Evolutionary conservation across 2,888 invertebrate genomes (phyloP).

Genomic region (Monopis laevigella): DNA sequence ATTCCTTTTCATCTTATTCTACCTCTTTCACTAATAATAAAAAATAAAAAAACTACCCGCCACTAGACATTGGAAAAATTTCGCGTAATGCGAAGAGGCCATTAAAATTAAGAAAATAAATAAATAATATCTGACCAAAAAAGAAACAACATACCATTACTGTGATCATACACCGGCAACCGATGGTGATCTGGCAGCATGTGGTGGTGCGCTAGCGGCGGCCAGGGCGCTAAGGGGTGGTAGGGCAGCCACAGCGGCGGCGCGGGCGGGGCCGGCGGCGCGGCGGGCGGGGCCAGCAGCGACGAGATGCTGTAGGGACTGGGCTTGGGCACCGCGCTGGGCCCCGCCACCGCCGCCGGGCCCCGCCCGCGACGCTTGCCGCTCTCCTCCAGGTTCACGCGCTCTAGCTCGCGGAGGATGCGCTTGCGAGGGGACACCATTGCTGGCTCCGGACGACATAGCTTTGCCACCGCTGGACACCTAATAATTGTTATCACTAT

Average conservation of each 20-base stretch:
- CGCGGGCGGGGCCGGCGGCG: slow-evolving; percentile 36
- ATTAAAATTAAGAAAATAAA: too few species aligned
- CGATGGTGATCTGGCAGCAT: slow-evolving; percentile 34
- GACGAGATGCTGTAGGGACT: slow-evolving; percentile 82
- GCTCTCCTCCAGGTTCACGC: slow-evolving; percentile 76
- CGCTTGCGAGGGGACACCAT: slow-evolving; percentile 86
- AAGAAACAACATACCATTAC: background rate
- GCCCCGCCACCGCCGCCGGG: slow-evolving; percentile 22
- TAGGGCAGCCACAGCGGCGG: slow-evolving; percentile 49
- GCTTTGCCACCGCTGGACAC: too few species aligned
- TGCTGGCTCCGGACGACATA: slow-evolving; percentile 58
- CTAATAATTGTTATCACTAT: too few species aligned
- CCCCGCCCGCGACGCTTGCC: slow-evolving; percentile 59
- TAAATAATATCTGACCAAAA: too few species aligned
- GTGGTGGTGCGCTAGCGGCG: slow-evolving; percentile 54
- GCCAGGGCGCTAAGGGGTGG: slow-evolving; percentile 63
- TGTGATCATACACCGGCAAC: background rate
- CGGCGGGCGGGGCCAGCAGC: slow-evolving; percentile 65
- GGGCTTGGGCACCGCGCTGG: slow-evolving; percentile 21
- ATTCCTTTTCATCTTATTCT: too few species aligned
- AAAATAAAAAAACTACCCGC: too few species aligned
- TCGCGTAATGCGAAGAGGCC: too few species aligned
- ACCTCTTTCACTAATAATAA: too few species aligned
- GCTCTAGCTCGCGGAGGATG: slow-evolving; percentile 82
- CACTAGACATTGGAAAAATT: too few species aligned